A percentile compares a stretch with the other conserved stretches of the same genome.
These are phyloP conservation scores for Ictalurus punctatus DNA, from an alignment of 2,113 vertebrate species.

Conservation along the genomic window DNA sequence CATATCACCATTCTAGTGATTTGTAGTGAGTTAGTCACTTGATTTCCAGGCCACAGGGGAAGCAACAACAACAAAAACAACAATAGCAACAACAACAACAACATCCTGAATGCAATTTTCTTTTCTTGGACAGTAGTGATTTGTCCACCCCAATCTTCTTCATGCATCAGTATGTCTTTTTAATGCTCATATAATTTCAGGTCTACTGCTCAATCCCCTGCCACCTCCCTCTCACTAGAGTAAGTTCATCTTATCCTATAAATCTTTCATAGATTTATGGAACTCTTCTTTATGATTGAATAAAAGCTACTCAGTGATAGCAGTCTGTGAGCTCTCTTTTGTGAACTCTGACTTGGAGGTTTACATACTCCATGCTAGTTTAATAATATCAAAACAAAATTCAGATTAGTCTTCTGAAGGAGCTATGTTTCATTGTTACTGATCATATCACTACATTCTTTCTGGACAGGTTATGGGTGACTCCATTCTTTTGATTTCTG, in stretches of 20 bases:
- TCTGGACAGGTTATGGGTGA: not conserved
- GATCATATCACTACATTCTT: not conserved
- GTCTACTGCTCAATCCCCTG: not conserved
- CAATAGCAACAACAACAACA: not conserved
- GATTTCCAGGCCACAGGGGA: not conserved
- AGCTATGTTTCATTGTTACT: not conserved
- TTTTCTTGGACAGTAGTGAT: not conserved
- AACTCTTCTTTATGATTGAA: slow-evolving; percentile 36
- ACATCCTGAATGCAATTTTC: not conserved
- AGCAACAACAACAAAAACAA: too few relatives aligned
- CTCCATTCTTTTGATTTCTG: not conserved
- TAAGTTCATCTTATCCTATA: slow-evolving; percentile 34
- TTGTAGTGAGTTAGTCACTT: not conserved
- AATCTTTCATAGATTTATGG: slow-evolving; percentile 42
- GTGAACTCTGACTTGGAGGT: slow-evolving; percentile 11
- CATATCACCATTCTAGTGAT: not conserved
- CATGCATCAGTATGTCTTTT: not conserved
- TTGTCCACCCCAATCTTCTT: not conserved
- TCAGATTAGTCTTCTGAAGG: not conserved
- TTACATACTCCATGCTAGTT: not conserved
- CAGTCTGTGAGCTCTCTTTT: slow-evolving; percentile 30
- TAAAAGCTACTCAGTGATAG: slow-evolving; percentile 21
- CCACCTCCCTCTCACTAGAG: not conserved
- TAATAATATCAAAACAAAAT: not conserved
- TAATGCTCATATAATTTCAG: not conserved